phyloP scores from a whole-genome alignment of 2,113 vertebrate genomes.

The Nerophis lumbriciformis region DNA sequence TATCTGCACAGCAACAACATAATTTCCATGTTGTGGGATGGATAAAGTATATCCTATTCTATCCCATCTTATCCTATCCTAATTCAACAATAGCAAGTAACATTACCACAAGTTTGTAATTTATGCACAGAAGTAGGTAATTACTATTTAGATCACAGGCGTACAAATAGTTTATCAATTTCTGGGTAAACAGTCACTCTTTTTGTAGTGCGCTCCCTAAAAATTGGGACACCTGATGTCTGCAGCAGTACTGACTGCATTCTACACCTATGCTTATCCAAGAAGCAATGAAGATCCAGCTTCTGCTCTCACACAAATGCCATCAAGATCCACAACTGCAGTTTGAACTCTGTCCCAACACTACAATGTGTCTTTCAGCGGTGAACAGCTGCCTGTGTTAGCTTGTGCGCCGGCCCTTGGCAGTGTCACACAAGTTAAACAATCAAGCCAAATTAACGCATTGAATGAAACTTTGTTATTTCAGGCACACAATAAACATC shows the following conservation, averaged over 20 bases:
- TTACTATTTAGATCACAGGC: no score
- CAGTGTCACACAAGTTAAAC: constrained; percentile 8
- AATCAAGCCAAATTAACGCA: constrained; percentile 8
- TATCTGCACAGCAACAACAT: no score
- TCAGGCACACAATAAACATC: not conserved
- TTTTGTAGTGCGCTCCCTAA: constrained; percentile 4
- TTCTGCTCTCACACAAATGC: constrained; percentile 29
- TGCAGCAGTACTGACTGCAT: constrained; percentile 6
- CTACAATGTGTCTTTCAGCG: constrained; percentile 48
- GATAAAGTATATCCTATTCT: no score
- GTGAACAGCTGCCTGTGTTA: constrained; percentile 48
- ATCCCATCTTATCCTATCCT: no score
- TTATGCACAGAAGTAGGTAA: no score
- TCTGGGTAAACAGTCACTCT: constrained; percentile 25
- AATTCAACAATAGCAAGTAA: no score
- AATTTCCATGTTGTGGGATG: no score
- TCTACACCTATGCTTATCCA: constrained; percentile 15
- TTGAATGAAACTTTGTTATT: constrained; percentile 1
- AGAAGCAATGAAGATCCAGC: constrained; percentile 40
- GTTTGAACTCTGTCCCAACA: constrained; percentile 38
- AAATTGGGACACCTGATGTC: constrained; percentile 13
- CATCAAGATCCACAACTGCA: constrained; percentile 27
- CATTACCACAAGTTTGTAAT: no score
- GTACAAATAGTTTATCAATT: not conserved
- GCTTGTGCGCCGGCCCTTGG: constrained; percentile 28